Conservation (phyloP, 2,113 vertebrate species). For the Paraplagusia blochii region DNA sequence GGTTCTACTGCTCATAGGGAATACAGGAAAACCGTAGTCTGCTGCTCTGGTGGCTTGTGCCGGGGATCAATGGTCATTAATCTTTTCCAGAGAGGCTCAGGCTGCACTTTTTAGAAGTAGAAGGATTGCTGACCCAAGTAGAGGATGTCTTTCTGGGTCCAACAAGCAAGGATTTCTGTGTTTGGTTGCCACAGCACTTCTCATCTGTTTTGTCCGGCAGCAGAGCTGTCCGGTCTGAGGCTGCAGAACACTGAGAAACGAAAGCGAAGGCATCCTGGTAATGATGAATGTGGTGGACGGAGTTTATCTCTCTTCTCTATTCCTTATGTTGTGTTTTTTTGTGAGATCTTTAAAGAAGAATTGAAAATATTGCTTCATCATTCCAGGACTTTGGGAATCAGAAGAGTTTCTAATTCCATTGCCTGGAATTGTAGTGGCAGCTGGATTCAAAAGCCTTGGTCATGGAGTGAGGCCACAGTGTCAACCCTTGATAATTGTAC, state of each 20-base stretch:
- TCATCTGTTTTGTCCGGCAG: conserved; percentile 24
- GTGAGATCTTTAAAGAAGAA: too few relatives aligned
- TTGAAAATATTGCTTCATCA: too few relatives aligned
- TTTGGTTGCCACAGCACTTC: conserved; percentile 66
- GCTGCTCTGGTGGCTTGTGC: conserved; percentile 63
- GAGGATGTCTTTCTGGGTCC: conserved; percentile 58
- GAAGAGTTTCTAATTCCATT: too few relatives aligned
- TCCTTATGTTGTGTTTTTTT: conserved; percentile 1
- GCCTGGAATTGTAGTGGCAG: too few relatives aligned
- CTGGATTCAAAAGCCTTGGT: too few relatives aligned
- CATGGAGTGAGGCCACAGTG: too few relatives aligned
- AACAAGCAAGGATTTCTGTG: conserved; percentile 51
- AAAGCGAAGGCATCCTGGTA: not conserved
- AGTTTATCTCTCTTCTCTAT: not conserved
- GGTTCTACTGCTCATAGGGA: conserved; percentile 54
- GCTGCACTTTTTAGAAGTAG: conserved; percentile 69
- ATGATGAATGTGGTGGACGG: too few relatives aligned
- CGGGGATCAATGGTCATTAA: conserved; percentile 75
- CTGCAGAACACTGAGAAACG: conserved; percentile 3
- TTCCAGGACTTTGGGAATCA: too few relatives aligned
- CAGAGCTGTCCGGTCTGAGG: conserved; percentile 9
- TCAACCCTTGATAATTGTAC: too few relatives aligned
- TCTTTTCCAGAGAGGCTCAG: conserved; percentile 65
- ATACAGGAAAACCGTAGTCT: conserved; percentile 46
- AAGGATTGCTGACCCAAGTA: conserved; percentile 72